These are phyloP conservation scores for Parus major DNA, from an alignment of 2,113 vertebrate genomes.

Conservation along the genomic window DNA sequence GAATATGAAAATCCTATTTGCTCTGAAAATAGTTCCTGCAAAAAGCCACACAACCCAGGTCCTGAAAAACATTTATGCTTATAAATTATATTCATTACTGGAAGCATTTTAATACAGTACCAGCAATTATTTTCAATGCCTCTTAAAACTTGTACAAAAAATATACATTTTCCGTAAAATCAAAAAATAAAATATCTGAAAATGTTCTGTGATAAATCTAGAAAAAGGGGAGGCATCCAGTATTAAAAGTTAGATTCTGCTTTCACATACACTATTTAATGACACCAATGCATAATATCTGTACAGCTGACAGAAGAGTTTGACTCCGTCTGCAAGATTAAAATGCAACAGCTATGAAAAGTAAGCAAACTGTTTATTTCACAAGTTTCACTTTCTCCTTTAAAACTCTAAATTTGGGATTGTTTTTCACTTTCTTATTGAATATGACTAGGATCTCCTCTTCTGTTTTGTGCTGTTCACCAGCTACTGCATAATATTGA, in stretches of 20 bases:
- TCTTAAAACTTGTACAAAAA: conserved; percentile 73
- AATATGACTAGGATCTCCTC: conserved; percentile 84
- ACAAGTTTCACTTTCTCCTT: conserved; percentile 90
- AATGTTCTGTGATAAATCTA: conserved; percentile 1
- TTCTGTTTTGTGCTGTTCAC: conserved; percentile 78
- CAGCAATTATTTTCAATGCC: conserved; percentile 54
- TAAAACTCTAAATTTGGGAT: conserved; percentile 88
- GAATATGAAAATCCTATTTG: neutral
- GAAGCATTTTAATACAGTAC: conserved; percentile 16
- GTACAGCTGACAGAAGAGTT: neutral
- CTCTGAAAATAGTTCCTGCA: neutral
- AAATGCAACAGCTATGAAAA: conserved; percentile 1
- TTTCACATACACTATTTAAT: neutral
- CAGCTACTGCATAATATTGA: conserved; percentile 82
- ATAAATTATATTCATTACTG: conserved; percentile 5
- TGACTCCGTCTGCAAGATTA: neutral
- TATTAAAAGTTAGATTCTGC: neutral
- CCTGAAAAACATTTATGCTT: neutral
- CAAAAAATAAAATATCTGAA: conserved; percentile 63
- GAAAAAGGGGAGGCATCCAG: neutral
- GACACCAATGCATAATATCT: neutral
- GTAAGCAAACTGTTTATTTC: conserved; percentile 64
- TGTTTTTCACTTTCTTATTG: conserved; percentile 90
- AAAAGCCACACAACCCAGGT: neutral
- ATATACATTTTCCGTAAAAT: conserved; percentile 70